Conservation (phyloP, 2,797 vertebrate genomes). For the Hippoglossus hippoglossus region DNA sequence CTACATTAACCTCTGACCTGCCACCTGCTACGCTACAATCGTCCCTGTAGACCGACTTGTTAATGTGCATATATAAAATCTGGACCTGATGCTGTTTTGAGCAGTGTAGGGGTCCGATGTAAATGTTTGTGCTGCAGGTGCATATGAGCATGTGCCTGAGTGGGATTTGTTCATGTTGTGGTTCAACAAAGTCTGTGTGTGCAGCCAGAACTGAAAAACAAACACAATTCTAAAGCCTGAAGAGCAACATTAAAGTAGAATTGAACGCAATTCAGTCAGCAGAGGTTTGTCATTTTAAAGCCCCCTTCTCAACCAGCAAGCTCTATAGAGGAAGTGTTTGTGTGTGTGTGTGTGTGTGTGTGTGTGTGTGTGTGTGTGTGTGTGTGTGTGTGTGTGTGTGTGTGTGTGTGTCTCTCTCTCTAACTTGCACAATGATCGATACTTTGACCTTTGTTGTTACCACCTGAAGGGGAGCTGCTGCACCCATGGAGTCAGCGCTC, state of each 20-base stretch:
- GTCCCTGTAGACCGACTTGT: neutral
- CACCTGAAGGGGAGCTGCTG: constrained; percentile 45
- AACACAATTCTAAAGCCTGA: neutral
- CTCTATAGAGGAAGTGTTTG: too few relatives aligned
- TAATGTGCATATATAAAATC: constrained; percentile 1
- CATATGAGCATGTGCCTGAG: constrained; percentile 6
- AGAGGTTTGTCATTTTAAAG: neutral
- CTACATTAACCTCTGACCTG: constrained; percentile 16
- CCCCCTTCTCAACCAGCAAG: too few relatives aligned
- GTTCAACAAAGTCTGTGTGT: neutral
- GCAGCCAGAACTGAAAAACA: constrained; percentile 8
- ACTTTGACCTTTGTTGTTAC: constrained; percentile 60
- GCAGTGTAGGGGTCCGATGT: neutral
- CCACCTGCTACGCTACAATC: neutral
- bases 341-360: neutral
- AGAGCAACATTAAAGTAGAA: constrained; percentile 24
- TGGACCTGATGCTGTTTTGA: neutral
- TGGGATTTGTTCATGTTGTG: constrained; percentile 20
- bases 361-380: neutral
- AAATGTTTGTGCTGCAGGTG: constrained; percentile 16
- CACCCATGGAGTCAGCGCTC: constrained; percentile 20
- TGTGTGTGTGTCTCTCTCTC: neutral
- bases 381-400: constrained; percentile 1
- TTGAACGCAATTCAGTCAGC: constrained; percentile 15
- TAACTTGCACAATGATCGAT: constrained; percentile 53